Evolutionary conservation across 2,888 invertebrate genomes (phyloP).

Genomic region (Phyllotreta cruciferae): DNA sequence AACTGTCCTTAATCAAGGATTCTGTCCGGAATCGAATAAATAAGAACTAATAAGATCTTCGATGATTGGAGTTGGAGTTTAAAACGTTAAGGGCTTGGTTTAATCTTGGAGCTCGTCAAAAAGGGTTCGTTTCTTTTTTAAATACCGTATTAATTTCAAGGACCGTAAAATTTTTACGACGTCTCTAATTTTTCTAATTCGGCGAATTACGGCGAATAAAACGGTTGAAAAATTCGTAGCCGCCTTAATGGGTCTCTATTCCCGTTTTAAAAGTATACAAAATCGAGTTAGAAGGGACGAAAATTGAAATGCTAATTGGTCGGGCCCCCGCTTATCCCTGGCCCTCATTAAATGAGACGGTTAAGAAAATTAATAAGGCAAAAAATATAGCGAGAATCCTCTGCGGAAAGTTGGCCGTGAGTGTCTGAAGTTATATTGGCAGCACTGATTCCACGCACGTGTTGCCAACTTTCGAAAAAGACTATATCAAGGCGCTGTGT

Average conservation of each 20-base stretch:
- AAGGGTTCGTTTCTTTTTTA: too few species aligned
- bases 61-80: too few species aligned
- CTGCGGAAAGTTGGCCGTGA: too few species aligned
- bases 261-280: slow-evolving; percentile 17
- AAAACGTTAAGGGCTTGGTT: too few species aligned
- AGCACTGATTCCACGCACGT: too few species aligned
- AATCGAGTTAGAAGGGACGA: slow-evolving; percentile 19
- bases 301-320: slow-evolving; percentile 24
- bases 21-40: too few species aligned
- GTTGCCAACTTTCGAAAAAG: too few species aligned
- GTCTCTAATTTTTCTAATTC: slow-evolving; percentile 19
- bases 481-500: too few species aligned
- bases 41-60: too few species aligned
- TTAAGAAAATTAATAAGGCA: slow-evolving; percentile 21
- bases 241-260: slow-evolving; percentile 15
- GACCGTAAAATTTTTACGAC: slow-evolving; percentile 13
- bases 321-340: slow-evolving; percentile 6
- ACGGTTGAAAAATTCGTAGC: slow-evolving; percentile 17
- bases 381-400: background rate
- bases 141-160: background rate
- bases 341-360: slow-evolving; percentile 18
- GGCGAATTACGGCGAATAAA: slow-evolving; percentile 11
- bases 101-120: too few species aligned
- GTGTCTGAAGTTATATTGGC: too few species aligned
- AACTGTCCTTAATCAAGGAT: too few species aligned